These are phyloP conservation scores for Notospermus geniculatus DNA, from an alignment of 1,140 invertebrate species.

Conservation along the genomic window DNA sequence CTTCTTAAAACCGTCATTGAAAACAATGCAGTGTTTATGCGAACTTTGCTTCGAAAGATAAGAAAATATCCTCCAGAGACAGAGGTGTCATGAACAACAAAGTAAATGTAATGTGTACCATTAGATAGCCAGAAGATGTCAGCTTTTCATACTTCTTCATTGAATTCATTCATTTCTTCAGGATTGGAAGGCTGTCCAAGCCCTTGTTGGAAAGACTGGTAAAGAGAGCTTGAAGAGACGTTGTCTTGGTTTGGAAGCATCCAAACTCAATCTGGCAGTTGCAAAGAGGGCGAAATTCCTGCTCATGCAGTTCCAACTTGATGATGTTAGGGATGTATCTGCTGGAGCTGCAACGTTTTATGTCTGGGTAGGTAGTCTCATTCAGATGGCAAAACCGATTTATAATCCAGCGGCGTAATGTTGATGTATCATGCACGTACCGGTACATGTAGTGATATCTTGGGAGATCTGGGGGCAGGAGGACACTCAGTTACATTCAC, in stretches of 20 bases:
- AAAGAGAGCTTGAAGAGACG: constrained; percentile 49
- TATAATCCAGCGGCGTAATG: neutral
- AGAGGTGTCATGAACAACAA: too few relatives aligned
- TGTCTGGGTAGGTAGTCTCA: constrained; percentile 45
- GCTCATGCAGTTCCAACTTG: constrained; percentile 41
- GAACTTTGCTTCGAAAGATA: too few relatives aligned
- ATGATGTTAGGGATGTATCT: constrained; percentile 50
- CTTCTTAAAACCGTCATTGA: too few relatives aligned
- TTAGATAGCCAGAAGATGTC: too few relatives aligned
- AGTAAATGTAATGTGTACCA: too few relatives aligned
- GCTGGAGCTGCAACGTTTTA: constrained; percentile 53
- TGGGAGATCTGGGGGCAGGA: neutral
- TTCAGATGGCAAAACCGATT: neutral
- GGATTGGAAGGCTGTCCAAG: constrained; percentile 51
- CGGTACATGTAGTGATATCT: too few relatives aligned
- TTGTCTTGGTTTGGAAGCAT: constrained; percentile 42
- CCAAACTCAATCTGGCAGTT: constrained; percentile 23
- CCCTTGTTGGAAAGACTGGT: constrained; percentile 51
- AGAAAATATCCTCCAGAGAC: too few relatives aligned
- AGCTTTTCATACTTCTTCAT: too few relatives aligned
- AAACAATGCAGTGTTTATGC: too few relatives aligned
- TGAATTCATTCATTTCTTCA: too few relatives aligned
- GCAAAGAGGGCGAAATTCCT: constrained; percentile 38
- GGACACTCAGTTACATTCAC: too few relatives aligned
- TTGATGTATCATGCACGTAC: neutral